A percentile compares a stretch with the other conserved stretches of the same genome.
phyloP scores from a whole-genome alignment of 2,797 vertebrate species.

The Ataeniobius toweri region DNA sequence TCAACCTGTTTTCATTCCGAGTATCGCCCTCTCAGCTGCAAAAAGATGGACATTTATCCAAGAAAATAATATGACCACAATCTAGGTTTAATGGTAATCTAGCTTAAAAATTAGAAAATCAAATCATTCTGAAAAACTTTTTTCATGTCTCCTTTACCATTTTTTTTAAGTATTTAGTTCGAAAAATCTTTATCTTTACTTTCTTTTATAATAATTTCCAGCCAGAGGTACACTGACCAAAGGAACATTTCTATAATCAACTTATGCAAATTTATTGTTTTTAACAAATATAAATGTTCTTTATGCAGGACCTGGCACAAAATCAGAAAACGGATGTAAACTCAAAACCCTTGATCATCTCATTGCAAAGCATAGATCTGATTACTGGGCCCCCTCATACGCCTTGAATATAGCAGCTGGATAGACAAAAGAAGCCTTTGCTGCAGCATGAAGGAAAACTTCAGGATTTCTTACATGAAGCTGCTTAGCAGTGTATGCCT shows the following conservation, averaged over 20 bases:
- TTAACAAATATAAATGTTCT: not conserved
- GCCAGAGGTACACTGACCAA: not conserved
- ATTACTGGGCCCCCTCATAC: not conserved
- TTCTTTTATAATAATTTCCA: not conserved
- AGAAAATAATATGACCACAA: not conserved
- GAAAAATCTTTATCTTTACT: not conserved
- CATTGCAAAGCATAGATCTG: not conserved
- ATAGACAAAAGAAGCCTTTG: not conserved
- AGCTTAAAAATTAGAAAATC: not conserved
- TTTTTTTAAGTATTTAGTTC: not conserved
- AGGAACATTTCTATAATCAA: not conserved
- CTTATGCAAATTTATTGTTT: not conserved
- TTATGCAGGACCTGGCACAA: not conserved
- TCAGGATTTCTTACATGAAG: not conserved
- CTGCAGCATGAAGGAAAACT: not conserved
- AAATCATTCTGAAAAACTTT: not conserved
- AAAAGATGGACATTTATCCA: slow-evolving; percentile 4
- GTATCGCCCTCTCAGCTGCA: slow-evolving; percentile 4
- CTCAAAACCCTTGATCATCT: not conserved
- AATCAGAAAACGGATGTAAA: not conserved
- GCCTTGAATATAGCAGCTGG: not conserved
- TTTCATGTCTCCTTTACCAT: not conserved
- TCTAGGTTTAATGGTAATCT: not conserved
- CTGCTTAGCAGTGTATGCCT: not conserved
- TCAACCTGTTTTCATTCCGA: slow-evolving; percentile 10